Evolutionary conservation across 2,888 invertebrate species (phyloP).

Genomic region (Thelaira solivaga): DNA sequence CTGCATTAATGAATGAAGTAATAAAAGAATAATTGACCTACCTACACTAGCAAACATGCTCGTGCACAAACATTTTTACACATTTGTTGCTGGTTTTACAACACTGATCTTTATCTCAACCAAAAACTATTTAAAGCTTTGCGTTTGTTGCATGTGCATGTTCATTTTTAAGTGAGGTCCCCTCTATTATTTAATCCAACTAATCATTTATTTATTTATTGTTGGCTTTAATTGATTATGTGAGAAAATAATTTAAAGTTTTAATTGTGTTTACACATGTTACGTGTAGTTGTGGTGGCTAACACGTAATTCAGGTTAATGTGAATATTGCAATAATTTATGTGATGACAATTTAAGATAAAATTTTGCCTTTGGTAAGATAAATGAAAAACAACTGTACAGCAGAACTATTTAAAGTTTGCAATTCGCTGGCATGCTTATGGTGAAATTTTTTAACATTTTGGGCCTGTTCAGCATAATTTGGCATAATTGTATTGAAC

Average conservation of each 20-base stretch:
- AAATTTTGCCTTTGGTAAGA: background rate
- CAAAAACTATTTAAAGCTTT: background rate
- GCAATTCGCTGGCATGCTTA: too few relatives aligned
- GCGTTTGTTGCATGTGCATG: slow-evolving; percentile 36
- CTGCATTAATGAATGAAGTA: slow-evolving; percentile 26
- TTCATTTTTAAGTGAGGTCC: background rate
- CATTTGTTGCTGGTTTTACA: slow-evolving; percentile 19
- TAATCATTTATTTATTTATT: slow-evolving; percentile 11
- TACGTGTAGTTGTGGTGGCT: too few relatives aligned
- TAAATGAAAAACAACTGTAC: background rate
- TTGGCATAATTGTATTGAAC: too few relatives aligned
- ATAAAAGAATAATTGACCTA: slow-evolving; percentile 35
- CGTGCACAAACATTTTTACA: background rate
- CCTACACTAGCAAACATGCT: slow-evolving; percentile 12
- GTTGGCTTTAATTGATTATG: slow-evolving; percentile 34
- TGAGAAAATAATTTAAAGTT: slow-evolving; percentile 27
- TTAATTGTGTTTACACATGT: slow-evolving; percentile 45
- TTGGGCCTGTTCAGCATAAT: too few relatives aligned
- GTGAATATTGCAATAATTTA: background rate
- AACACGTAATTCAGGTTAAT: slow-evolving; percentile 32
- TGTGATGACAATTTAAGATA: background rate
- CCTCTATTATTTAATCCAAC: background rate
- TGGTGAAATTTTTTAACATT: too few relatives aligned
- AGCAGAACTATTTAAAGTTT: too few relatives aligned
- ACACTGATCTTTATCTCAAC: slow-evolving; percentile 28